Base-by-base conservation (phyloP, 2,888 invertebrate genomes). In the Pyrrhia umbra region DNA sequence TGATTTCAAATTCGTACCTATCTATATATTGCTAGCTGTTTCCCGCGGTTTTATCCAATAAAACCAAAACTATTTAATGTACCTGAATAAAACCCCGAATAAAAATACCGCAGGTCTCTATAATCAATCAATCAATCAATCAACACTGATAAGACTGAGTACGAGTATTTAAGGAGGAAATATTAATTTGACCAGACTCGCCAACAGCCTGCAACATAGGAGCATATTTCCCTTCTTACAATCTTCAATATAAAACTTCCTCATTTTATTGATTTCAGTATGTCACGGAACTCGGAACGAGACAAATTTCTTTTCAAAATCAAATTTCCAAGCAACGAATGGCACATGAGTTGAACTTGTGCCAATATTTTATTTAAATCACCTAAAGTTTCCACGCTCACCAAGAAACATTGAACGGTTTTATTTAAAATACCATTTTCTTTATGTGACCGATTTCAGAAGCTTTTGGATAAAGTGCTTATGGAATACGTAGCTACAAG, bases 321-420 rank as follows among this genome's bases (percentile, higher is more conserved):
- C 89, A 86, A 89, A 90, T 90, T 88, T 86, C 77, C 66, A 40
- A 69, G 77, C 76, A 80, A 83, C 84, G 87, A 83, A 85, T 87
- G 87, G 86, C 80, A 84, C 80, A 84, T 80, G 85, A 86, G 85
- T 88, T 88, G 88, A 88, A 88, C 87, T 88, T 84, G 71, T 84
- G 89, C 90, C 89, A 90, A 90, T 90, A 90, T 89, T 88, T 89
- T 90, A 90, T 90, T 90, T 87, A 89, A 89, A 89, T 90, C 80
- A 69, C 81, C 79, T 40, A 84, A 89, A 88, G 79, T 90, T 90
- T 87, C 71, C 50, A 59, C 80, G 82, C 79, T 80, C 75, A 75
- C 69, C 79, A 73, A 80, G 83, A 84, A 85, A 85, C 84, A 85
- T 77, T 83, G 80, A 82, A 81, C 70, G 77, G 69, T 84, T 88